Conservation (phyloP, 2,888 invertebrate genomes). For the Brachypterus glaber region DNA sequence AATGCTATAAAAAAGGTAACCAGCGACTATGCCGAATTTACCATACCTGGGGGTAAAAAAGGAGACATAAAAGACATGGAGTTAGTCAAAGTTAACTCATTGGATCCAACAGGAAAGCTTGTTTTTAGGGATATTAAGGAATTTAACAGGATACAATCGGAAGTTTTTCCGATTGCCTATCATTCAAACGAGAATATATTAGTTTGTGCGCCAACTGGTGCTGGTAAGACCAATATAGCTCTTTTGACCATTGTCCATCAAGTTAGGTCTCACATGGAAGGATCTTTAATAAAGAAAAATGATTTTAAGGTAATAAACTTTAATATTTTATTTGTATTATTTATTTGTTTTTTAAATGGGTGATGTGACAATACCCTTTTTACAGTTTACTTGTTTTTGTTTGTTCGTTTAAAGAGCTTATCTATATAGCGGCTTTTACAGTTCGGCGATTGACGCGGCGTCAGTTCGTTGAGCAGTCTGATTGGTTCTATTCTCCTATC, state of each 20-base stretch:
- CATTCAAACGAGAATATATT: constrained; percentile 93
- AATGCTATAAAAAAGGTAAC: constrained; percentile 63
- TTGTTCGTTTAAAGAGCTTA: too few relatives aligned
- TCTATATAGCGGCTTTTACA: too few relatives aligned
- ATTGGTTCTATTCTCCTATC: too few relatives aligned
- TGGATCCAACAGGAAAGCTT: constrained; percentile 70
- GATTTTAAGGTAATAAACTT: constrained; percentile 69
- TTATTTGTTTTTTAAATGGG: not conserved
- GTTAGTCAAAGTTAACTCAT: constrained; percentile 33
- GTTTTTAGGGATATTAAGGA: constrained; percentile 81
- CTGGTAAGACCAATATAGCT: constrained; percentile 98
- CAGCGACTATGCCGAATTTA: constrained; percentile 76
- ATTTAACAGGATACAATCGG: constrained; percentile 90
- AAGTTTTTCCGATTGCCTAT: constrained; percentile 93
- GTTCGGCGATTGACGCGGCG: too few relatives aligned
- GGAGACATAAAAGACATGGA: constrained; percentile 49
- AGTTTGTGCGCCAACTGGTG: constrained; percentile 98
- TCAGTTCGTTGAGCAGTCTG: too few relatives aligned
- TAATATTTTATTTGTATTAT: not conserved
- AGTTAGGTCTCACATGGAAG: constrained; percentile 73
- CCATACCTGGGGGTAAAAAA: constrained; percentile 62
- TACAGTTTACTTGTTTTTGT: not conserved
- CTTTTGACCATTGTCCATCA: constrained; percentile 86
- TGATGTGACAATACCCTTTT: not conserved
- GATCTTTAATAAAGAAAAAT: constrained; percentile 75